Evolutionary conservation across 2,888 invertebrate species (phyloP), one percentile per base, ranked within the genome.

Genomic region (Colostygia pectinataria): DNA sequence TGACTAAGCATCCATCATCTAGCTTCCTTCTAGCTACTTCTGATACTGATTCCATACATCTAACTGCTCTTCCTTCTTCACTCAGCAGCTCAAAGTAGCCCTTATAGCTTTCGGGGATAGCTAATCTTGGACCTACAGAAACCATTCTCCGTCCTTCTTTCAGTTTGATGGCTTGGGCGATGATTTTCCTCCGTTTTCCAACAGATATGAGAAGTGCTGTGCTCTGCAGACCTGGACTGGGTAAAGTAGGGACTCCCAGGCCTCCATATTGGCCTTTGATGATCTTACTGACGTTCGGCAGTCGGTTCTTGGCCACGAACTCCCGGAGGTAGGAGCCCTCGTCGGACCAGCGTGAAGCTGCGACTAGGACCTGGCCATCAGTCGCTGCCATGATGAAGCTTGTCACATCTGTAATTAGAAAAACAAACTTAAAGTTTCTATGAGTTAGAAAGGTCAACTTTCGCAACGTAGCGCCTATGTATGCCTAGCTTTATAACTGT

Each of bases 31-130:
- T 91, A 10, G 96, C 93, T 59, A 98, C 85, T 82, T 98, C 97
- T 54, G 93, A 91, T 1, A 98, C 97, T 55, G 95, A 95, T 77
- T 97, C 96, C 70, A 98, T 96, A 66, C 97, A 96, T 56, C 96
- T 92, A 5, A 97, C 97, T 14, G 97, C 96, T 64, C 96, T 91
- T 0, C 98, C 98, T 82, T 98, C 98, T 84, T 98, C 98, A 74
- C 97, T 98, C 23, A 98, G 90, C 39, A 98, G 92, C 82, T 98
- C 98, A 80, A 98, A 98, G 85, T 96, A 98, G 5, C 98, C 98
- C 60, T 95, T 92, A 80, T 97, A 98, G 0, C 95, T 93, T 68
- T 97, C 95, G 4, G 98, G 98, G 53, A 98, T 97, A 40, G 97
- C 95, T 57, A 98, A 92, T 72, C 97, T 93, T 4, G 96, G 95